Evolutionary conservation across 2,888 invertebrate species (phyloP), one percentile per base, ranked within the genome.

Genomic region (Lasiommata megera): DNA sequence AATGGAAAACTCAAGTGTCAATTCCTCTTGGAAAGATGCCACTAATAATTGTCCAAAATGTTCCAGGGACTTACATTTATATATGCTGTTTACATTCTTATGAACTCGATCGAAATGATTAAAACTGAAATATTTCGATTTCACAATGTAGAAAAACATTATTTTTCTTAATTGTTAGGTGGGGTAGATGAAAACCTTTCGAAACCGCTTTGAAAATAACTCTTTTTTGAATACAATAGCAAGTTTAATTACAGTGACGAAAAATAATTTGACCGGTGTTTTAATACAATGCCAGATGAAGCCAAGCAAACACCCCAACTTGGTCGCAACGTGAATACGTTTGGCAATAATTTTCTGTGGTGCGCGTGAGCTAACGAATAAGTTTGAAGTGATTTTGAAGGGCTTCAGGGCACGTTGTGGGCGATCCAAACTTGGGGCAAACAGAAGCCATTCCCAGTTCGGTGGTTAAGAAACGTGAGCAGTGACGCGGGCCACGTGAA

Each of bases 321-420:
- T 23, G 47, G 11, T 53, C 48, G 47, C 52, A 64, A 55, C 50
- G 46, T 55, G 52, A 54, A 53, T 40, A 46, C 29, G 23, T 41
- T 53, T 53, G 64, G 68, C 68, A 73, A 76, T 77, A 73, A 78
- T 70, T 80, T 80, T 72, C 67, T 72, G 76, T 65, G 61, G 68
- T 69, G 74, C 82, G 84, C 85, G 86, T 84, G 83, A 80, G 69
- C 74, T 69, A 60, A 62, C 70, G 71, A 77, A 70, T 68, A 80
- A 85, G 77, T 85, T 85, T 76, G 63, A 65, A 74, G 77, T 72
- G 72, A 72, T 67, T 78, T 80, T 76, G 72, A 71, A 76, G 80
- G 79, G 79, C 72, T 82, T 81, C 74, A 64, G 61, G 76, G 78
- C 84, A 82, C 82, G 85, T 84, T 83, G 78, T 11, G 63, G 61